Percentiles rank a stretch among this genome's conserved stretches.
Conservation (phyloP, 2,797 vertebrate genomes). For the Halcyon leucocephala region DNA sequence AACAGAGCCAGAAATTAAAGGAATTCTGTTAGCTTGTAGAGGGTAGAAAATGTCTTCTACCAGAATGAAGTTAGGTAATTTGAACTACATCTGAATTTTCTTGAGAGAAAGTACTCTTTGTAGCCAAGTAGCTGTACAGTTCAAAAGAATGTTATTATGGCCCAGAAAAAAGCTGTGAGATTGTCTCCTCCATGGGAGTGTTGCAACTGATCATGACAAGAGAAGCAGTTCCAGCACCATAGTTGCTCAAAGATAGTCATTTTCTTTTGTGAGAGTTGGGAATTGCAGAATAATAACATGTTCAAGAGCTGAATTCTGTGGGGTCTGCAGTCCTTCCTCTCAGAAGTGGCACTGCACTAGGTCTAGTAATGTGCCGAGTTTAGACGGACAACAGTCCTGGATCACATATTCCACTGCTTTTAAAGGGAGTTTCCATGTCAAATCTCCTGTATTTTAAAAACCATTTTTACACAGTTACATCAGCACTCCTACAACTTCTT, state of each 20-base stretch:
- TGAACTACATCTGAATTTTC: not conserved
- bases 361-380: not conserved
- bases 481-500: slow-evolving; percentile 63
- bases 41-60: not conserved
- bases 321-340: not conserved
- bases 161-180: not conserved
- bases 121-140: not conserved
- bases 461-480: slow-evolving; percentile 61
- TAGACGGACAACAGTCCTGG: not conserved
- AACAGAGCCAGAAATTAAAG: not conserved
- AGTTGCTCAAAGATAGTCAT: not conserved
- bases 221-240: not conserved
- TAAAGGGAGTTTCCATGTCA: slow-evolving; percentile 31
- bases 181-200: not conserved
- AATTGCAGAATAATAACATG: not conserved
- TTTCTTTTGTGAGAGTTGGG: not conserved
- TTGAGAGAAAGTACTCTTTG: not conserved
- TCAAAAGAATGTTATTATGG: not conserved
- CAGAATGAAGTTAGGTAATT: not conserved
- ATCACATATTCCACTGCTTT: slow-evolving; percentile 13
- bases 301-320: not conserved
- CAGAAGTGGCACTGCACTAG: not conserved
- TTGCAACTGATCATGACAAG: not conserved
- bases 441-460: slow-evolving; percentile 46
- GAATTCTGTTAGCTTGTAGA: not conserved